Base-by-base conservation (phyloP, 1,140 invertebrate genomes). In the Parasteatoda tepidariorum region DNA sequence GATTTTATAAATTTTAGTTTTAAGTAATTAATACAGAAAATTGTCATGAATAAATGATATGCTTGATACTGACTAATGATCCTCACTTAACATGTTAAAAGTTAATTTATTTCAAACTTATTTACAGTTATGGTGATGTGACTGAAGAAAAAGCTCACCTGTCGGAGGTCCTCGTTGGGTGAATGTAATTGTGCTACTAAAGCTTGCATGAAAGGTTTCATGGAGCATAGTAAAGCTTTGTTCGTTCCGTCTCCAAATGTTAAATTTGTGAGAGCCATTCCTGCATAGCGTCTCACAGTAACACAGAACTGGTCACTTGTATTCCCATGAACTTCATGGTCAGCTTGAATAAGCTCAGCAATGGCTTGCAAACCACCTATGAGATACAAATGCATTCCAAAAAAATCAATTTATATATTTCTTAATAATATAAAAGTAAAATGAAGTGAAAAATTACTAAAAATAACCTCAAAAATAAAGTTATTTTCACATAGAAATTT, bases 181-280 rank as follows among this genome's bases (percentile, higher is more conserved):
- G 94, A 95, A 87, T 93, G 92, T 73, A 99, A 89, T 90, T 98
- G 96, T 59, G 94, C 93, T 24, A 98, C 95, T 68, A 99, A 91
- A 22, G 95, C 94, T 87, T 93, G 91, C 94, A 99, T 96, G 86
- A 98, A 97, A 57, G 94, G 92, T 87, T 92, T 93, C 88, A 97
- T 96, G 1, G 96, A 96, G 88, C 97, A 98, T 3, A 99, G 89
- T 22, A 98, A 89, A 2, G 96, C 95, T 89, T 99, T 99, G 88
- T 98, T 98, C 84, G 95, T 96, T 38, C 96, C 95, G 89, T 98
- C 96, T 18, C 97, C 97, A 88, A 98, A 98, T 0, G 97, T 98
- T 1, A 99, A 90, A 89, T 99, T 99, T 0, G 97, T 99, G 15
- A 99, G 89, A 0, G 97, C 95, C 96, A 98, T 98, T 67, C 97